Percentiles rank a stretch among this genome's conserved stretches.
phyloP scores from a whole-genome alignment of 2,113 vertebrate species.

The Indicator maculatus region DNA sequence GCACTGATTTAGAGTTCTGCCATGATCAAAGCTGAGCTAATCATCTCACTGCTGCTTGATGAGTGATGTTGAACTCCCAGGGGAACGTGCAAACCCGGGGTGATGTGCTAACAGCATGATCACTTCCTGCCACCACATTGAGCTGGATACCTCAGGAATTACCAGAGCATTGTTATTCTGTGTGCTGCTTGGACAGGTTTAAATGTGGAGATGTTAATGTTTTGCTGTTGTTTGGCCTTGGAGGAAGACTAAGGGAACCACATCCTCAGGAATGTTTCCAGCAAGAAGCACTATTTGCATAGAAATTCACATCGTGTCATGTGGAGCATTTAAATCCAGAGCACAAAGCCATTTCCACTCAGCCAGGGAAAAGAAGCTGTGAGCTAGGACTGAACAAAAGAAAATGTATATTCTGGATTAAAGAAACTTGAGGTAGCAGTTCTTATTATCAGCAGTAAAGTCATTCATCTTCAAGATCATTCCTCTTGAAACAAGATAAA shows the following conservation, averaged over 20 bases:
- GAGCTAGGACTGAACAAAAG: not conserved
- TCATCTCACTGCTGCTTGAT: not conserved
- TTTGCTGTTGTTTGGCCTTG: not conserved
- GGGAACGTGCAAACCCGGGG: not conserved
- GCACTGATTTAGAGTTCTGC: not conserved
- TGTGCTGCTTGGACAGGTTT: not conserved
- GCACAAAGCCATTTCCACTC: not conserved
- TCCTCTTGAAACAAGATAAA: not conserved
- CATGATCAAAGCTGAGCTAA: not conserved
- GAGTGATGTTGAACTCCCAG: not conserved
- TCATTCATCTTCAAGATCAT: not conserved
- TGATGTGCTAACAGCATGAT: not conserved
- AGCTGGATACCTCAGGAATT: not conserved
- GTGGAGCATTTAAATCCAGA: not conserved
- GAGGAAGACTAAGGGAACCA: not conserved
- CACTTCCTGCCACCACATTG: accelerated
- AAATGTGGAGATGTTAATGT: not conserved
- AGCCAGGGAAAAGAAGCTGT: not conserved
- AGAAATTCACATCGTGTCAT: not conserved
- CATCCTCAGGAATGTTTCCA: not conserved
- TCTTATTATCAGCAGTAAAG: not conserved
- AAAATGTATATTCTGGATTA: not conserved
- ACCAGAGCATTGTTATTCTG: not conserved
- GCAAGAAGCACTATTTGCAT: not conserved
- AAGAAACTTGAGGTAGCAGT: accelerated